Evolutionary conservation across 2,888 invertebrate genomes (phyloP).

Genomic region (Cotesia congregata): DNA sequence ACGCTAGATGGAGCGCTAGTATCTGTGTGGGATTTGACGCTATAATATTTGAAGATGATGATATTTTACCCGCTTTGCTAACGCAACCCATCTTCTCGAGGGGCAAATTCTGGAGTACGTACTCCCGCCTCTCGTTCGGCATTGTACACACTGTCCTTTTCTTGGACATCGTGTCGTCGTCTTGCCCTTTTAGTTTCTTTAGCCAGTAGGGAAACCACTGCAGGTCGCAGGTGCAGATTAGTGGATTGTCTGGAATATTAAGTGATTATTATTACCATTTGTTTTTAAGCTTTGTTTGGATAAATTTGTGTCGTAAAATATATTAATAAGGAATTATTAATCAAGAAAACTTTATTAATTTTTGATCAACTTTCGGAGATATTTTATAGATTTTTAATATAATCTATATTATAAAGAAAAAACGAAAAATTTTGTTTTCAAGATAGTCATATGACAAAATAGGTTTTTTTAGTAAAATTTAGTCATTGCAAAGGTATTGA

Average conservation of each 20-base stretch:
- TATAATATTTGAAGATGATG: slow-evolving; percentile 39
- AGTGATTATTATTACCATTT: neutral
- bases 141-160: slow-evolving; percentile 87
- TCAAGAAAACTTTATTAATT: neutral
- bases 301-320: too few relatives aligned
- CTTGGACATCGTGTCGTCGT: slow-evolving; percentile 91
- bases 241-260: slow-evolving; percentile 82
- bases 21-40: neutral
- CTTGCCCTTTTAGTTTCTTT: slow-evolving; percentile 82
- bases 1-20: neutral
- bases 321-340: too few relatives aligned
- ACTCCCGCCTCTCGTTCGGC: slow-evolving; percentile 85
- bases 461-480: too few relatives aligned
- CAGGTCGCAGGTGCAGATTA: slow-evolving; percentile 89
- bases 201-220: slow-evolving; percentile 90
- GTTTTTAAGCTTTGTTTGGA: too few relatives aligned
- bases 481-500: too few relatives aligned
- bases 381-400: too few relatives aligned
- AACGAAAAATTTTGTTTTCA: too few relatives aligned
- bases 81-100: slow-evolving; percentile 87
- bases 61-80: slow-evolving; percentile 72
- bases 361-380: slow-evolving; percentile 47
- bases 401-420: too few relatives aligned
- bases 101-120: slow-evolving; percentile 85
- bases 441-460: too few relatives aligned